These are phyloP conservation scores for Nesogale talazaci DNA, from an alignment of 2,113 vertebrate species.

Conservation along the genomic window DNA sequence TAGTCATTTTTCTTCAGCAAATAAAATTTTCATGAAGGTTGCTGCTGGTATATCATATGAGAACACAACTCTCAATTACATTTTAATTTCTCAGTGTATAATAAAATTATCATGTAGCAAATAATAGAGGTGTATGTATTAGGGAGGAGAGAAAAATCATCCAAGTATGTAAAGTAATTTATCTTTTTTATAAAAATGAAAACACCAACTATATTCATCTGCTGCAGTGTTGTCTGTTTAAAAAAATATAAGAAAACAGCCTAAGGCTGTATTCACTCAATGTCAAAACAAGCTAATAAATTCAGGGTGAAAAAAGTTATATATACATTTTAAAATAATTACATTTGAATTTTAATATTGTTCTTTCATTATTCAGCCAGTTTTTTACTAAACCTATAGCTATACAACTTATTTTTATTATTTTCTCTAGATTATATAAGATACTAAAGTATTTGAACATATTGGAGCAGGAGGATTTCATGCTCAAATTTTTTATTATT, in stretches of 20 bases:
- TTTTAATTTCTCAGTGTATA: conserved; percentile 48
- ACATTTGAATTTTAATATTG: conserved; percentile 28
- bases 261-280: conserved; percentile 50
- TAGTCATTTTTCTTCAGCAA: conserved; percentile 36
- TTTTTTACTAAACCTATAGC: conserved; percentile 34
- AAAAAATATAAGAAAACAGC: conserved; percentile 58
- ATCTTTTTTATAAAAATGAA: conserved; percentile 33
- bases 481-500: conserved; percentile 11
- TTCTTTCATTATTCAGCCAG: background rate
- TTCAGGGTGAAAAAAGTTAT: background rate
- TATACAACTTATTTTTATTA: background rate
- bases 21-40: conserved; percentile 65
- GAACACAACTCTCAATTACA: conserved; percentile 29
- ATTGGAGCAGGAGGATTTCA: background rate
- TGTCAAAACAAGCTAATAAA: conserved; percentile 69
- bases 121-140: background rate
- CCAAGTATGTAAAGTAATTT: conserved; percentile 44
- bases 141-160: background rate
- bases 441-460: background rate
- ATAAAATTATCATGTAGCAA: conserved; percentile 28
- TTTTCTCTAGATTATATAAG: background rate
- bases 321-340: conserved; percentile 6
- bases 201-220: background rate
- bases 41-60: background rate
- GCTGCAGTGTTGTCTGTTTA: background rate